Percentiles rank a stretch among this genome's conserved stretches.
Conservation (phyloP, 1,140 invertebrate species). For the Sarcophaga peregrina region DNA sequence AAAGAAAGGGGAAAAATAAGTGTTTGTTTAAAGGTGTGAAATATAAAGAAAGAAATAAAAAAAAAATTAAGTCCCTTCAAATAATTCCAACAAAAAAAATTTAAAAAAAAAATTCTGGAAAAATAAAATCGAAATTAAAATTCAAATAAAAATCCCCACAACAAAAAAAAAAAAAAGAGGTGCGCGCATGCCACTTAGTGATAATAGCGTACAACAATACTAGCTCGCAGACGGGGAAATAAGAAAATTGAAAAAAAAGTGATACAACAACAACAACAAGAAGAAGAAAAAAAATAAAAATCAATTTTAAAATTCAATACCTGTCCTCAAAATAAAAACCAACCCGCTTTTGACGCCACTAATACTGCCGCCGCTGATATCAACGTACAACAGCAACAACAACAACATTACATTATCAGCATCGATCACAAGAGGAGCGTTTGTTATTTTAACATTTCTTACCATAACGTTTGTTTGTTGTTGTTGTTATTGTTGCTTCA, state of each 20-base stretch:
- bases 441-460: not conserved
- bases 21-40: slow-evolving; percentile 21
- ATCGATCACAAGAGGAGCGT: not conserved
- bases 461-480: not conserved
- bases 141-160: not conserved
- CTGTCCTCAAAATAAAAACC: slow-evolving; percentile 2
- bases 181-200: slow-evolving; percentile 7
- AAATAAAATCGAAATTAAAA: not conserved
- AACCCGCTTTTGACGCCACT: not conserved
- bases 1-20: not conserved
- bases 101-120: not conserved
- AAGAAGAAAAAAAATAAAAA: not conserved
- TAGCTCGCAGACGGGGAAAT: not conserved
- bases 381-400: not conserved
- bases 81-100: not conserved
- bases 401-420: not conserved
- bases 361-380: not conserved
- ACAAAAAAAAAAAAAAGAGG: not conserved
- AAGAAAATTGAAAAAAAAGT: slow-evolving; percentile 14
- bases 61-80: not conserved
- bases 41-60: not conserved
- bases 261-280: not conserved
- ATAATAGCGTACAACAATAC: not conserved
- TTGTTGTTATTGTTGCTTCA: not conserved
- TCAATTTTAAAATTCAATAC: slow-evolving; percentile 32